Evolutionary conservation across 2,888 invertebrate species (phyloP).

Genomic region (Pandemis heparana): DNA sequence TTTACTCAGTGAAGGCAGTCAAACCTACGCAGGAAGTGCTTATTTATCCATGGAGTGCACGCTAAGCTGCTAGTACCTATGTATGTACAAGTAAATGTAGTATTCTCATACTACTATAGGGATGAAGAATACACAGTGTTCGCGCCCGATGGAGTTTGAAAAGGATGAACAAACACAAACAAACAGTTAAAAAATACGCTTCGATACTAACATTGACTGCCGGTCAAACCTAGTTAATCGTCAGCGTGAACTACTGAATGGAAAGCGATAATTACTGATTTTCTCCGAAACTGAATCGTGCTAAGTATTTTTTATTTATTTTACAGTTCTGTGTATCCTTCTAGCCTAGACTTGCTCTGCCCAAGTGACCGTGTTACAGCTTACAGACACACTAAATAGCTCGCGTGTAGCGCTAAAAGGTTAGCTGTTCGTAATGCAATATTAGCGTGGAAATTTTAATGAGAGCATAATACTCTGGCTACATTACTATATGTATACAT

Average conservation of each 20-base stretch:
- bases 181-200: no score
- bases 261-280: constrained; percentile 2
- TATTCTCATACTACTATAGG: no score
- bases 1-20: not conserved
- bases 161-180: no score
- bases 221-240: constrained; percentile 3
- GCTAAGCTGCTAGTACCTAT: not conserved
- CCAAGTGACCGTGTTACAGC: constrained; percentile 36
- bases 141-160: no score
- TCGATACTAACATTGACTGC: not conserved
- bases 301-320: constrained; percentile 14
- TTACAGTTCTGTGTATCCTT: constrained; percentile 28
- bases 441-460: not conserved
- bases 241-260: constrained; percentile 11
- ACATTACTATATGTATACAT: no score
- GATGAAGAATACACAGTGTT: no score
- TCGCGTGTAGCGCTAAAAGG: constrained; percentile 32
- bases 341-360: constrained; percentile 11
- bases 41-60: not conserved
- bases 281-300: constrained; percentile 18
- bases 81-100: not conserved
- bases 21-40: not conserved
- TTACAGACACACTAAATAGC: constrained; percentile 29
- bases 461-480: not conserved
- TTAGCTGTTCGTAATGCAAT: constrained; percentile 23